A percentile compares a stretch with the other conserved stretches of the same genome.
phyloP scores from a whole-genome alignment of 2,888 invertebrate genomes.

The Malacosoma neustria region DNA sequence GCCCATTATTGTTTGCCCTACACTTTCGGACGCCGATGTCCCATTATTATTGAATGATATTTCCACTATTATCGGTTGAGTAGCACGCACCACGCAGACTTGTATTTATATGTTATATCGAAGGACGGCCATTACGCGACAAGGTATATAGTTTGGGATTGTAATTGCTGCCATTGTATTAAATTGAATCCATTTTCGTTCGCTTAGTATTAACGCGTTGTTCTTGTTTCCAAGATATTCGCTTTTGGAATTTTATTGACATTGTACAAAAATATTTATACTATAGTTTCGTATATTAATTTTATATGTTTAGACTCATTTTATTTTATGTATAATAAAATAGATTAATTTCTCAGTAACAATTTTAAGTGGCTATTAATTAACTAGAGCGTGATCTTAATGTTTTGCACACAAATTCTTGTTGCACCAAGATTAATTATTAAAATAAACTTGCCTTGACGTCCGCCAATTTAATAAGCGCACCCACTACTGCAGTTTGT shows the following conservation, averaged over 20 bases:
- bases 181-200: conserved; percentile 51
- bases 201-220: conserved; percentile 40
- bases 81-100: conserved; percentile 30
- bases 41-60: conserved; percentile 67
- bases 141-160: conserved; percentile 51
- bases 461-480: conserved; percentile 7
- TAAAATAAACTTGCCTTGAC: conserved; percentile 22
- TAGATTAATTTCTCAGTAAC: neutral
- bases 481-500: neutral
- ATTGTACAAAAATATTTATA: neutral
- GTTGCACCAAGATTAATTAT: conserved; percentile 36
- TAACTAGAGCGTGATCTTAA: conserved; percentile 32
- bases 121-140: conserved; percentile 47
- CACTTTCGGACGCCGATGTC: conserved; percentile 46
- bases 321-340: neutral
- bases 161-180: conserved; percentile 63
- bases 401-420: conserved; percentile 28
- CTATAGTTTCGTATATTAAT: no score
- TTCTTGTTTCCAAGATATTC: conserved; percentile 33
- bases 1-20: conserved; percentile 57
- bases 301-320: neutral
- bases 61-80: conserved; percentile 53
- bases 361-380: conserved; percentile 14
- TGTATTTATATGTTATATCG: conserved; percentile 53
- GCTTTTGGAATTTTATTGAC: conserved; percentile 1